Evolutionary conservation across 2,888 invertebrate species (phyloP), one percentile per base, ranked within the genome.

Genomic region (Drosophila mulleri): DNA sequence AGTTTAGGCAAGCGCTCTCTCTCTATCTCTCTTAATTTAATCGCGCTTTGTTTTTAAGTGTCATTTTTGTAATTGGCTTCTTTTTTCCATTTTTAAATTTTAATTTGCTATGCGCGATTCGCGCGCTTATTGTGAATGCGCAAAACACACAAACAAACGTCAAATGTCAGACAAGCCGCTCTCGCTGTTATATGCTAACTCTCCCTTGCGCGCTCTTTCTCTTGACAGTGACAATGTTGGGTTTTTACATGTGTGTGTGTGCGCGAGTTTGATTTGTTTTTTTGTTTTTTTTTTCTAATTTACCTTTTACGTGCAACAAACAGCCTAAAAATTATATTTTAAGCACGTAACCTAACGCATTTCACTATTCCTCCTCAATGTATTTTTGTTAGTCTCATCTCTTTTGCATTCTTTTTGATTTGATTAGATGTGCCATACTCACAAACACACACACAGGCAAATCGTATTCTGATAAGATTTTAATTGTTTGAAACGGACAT

Each of bases 91-190:
- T 32, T 50, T 48, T 50, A 72, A 75, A 89, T 87, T 89, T 77
- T 75, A 82, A 84, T 81, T 84, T 79, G 71, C 74, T 77, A 75
- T 87, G 88, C 89, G 84, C 89, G 87, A 77, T 89, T 84, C 82
- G 84, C 84, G 84, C 84, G 82, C 69, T 74, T 82, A 82, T 80
- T 80, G 82, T 81, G 78, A 78, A 78, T 80, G 80, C 75, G 89
- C 89, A 88, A 80, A 83, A 68, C 81, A 72, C 76, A 82, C 65
- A 85, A 82, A 82, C 67, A 74, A 75, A 79, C 84, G 84, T 79
- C 85, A 89, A 89, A 87, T 83, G 84, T 75, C 87, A 83, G 87
- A 80, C 75, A 71, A 73, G 75, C 82, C 72, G 69, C 72, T 50
- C 71, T 70, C 65, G 64, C 48, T 63, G 57, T 41, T 61, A 20